Evolutionary conservation across 2,797 vertebrate genomes (phyloP), one percentile per base, ranked within the genome.

Genomic region (Rousettus madagascariensis): DNA sequence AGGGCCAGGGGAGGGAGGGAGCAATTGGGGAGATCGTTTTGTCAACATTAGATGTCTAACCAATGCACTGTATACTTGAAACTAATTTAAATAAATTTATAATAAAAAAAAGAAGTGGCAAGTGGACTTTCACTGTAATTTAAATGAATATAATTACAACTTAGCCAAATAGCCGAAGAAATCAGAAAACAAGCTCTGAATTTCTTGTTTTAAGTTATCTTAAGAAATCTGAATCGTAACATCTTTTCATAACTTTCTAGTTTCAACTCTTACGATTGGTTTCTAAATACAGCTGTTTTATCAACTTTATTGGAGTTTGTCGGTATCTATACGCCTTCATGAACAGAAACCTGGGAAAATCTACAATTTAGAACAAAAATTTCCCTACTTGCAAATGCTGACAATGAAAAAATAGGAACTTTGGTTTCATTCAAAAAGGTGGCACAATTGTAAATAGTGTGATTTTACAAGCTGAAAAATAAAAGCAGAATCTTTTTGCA

Each of bases 221-320:
- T 20, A 33, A 69, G 65, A 55, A 13, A 95, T 65, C 66, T 86
- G 59, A 41, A 71, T 57, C 91, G 38, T 88, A 88, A 91, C 28
- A 10, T 46, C 20, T 90, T 96, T 77, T 87, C 33, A 65, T 33
- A 87, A 69, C 61, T 93, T 96, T 86, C 53, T 65, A 97, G 49
- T 91, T 95, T 92, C 63, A 61, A 68, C 95, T 84, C 55, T 93
- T 90, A 91, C 3, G 41, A 41, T 0, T 82, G 74, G 33, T 63
- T 96, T 94, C 93, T 96, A 90, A 77, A 94, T 59, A 77, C 6
- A 86, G 22, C 69, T 89, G 20, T 51, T 93, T 91, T 41, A 79
- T 83, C 69, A 80, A 15, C n/a, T n/a, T 51, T 90, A 75, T 91
- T 55, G 53, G 26, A 91, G 55, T 36, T 36, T 59, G 9, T 86